Conservation (phyloP, 2,113 vertebrate genomes). For the Pteruthius melanotis region DNA sequence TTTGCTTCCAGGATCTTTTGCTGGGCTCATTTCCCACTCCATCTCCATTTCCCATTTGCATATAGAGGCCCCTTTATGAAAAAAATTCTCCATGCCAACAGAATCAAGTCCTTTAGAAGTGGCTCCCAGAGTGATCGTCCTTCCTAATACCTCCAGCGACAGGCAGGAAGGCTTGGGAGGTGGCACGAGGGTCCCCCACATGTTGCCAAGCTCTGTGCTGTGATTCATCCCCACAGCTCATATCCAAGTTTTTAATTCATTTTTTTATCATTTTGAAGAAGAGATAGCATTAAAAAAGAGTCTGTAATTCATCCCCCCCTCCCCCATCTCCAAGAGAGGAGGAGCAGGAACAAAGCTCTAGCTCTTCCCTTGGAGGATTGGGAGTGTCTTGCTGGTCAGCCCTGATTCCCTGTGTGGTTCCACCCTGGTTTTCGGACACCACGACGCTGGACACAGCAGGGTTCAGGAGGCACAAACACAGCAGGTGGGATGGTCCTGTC, state of each 20-base stretch:
- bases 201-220: not conserved
- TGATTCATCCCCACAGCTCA: not conserved
- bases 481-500: not conserved
- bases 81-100: not conserved
- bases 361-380: not conserved
- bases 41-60: not conserved
- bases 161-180: not conserved
- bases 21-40: not conserved
- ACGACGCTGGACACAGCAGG: rapidly evolving
- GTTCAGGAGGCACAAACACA: not conserved
- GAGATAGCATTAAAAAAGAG: not conserved
- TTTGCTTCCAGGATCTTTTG: no score
- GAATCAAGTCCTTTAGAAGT: not conserved
- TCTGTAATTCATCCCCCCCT: not conserved
- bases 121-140: not conserved
- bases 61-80: not conserved
- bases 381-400: not conserved
- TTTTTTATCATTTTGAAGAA: not conserved
- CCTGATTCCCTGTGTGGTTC: rapidly evolving
- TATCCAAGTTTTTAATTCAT: not conserved
- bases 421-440: not conserved
- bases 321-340: not conserved
- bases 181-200: rapidly evolving
- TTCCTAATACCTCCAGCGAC: not conserved
- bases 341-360: not conserved